These are phyloP conservation scores for Pantelozetes paolii DNA, from an alignment of 2,888 invertebrate species.

Conservation along the genomic window DNA sequence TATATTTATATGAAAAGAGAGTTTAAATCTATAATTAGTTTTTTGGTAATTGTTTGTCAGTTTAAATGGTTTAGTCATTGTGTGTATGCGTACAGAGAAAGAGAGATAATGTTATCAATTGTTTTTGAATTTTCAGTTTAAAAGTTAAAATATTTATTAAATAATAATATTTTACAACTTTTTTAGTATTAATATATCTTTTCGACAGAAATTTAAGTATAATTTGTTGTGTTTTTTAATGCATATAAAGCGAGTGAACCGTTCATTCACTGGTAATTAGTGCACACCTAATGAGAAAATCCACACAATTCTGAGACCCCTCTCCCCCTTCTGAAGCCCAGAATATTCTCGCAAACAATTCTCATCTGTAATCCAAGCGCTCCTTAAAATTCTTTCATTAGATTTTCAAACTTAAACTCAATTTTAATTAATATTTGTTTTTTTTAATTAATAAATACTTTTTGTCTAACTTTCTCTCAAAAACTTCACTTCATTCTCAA, in stretches of 20 bases:
- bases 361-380: too few relatives aligned
- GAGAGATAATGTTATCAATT: not conserved
- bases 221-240: not conserved
- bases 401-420: not conserved
- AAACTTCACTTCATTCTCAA: not conserved
- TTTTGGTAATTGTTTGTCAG: not conserved
- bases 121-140: not conserved
- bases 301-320: not conserved
- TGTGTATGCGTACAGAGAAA: not conserved
- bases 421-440: not conserved
- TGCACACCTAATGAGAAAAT: conserved; percentile 18
- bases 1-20: not conserved
- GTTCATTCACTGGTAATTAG: not conserved
- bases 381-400: not conserved
- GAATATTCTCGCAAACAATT: too few relatives aligned
- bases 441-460: not conserved
- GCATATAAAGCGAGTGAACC: not conserved
- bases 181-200: not conserved
- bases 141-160: not conserved
- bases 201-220: not conserved
- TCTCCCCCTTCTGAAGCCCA: too few relatives aligned
- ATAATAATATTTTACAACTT: not conserved
- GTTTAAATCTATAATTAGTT: not conserved
- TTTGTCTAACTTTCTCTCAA: not conserved
- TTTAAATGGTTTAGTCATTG: not conserved